Conservation (phyloP, 2,888 invertebrate species). For the Drosophila subquinaria region DNA sequence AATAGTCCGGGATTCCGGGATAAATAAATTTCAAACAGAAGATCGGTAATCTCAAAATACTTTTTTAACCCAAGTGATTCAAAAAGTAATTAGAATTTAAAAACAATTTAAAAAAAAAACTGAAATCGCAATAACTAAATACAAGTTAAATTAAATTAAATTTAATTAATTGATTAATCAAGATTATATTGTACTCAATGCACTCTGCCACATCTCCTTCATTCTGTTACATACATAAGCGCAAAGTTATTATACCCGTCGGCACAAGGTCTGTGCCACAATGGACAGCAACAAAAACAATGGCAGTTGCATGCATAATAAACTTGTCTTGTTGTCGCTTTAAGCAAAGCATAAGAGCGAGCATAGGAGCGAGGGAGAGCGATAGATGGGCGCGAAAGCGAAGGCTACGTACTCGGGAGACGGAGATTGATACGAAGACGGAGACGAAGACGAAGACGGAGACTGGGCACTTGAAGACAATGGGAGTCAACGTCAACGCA, state of each 20-base stretch:
- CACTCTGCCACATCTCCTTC: background rate
- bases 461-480: constrained; percentile 61
- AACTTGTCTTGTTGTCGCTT: constrained; percentile 53
- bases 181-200: too few species aligned
- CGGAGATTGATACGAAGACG: background rate
- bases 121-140: too few species aligned
- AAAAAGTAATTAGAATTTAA: too few species aligned
- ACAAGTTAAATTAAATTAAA: too few species aligned
- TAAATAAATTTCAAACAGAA: too few species aligned
- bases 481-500: constrained; percentile 67
- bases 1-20: too few species aligned
- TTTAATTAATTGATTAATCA: too few species aligned
- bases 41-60: too few species aligned
- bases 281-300: constrained; percentile 53
- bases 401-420: constrained; percentile 15
- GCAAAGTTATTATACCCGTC: background rate
- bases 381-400: constrained; percentile 30
- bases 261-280: constrained; percentile 40
- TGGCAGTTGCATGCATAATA: constrained; percentile 67
- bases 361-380: constrained; percentile 15
- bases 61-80: too few species aligned
- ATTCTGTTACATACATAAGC: background rate
- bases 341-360: constrained; percentile 15
- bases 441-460: background rate
- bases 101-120: too few species aligned